Conservation (phyloP, 2,888 invertebrate species). For the Chrysina gloriosa region DNA sequence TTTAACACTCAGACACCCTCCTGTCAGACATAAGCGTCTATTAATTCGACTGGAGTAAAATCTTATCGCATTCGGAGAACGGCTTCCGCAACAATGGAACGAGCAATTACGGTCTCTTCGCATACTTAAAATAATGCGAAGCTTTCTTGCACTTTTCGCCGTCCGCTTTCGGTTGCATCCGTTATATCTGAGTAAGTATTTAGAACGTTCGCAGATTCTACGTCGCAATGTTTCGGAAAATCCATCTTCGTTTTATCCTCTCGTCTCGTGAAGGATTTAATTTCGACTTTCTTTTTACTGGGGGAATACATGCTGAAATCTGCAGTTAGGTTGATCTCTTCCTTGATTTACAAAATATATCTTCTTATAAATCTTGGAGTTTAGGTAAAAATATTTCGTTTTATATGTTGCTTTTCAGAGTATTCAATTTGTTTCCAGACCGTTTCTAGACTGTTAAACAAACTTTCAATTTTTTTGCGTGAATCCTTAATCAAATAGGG, state of each 20-base stretch:
- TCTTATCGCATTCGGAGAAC: background rate
- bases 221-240: background rate
- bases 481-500: no score
- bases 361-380: no score
- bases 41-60: constrained; percentile 12
- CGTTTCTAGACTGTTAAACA: no score
- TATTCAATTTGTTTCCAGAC: no score
- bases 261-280: background rate
- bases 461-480: no score
- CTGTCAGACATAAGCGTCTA: constrained; percentile 5
- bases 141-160: constrained; percentile 4
- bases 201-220: background rate
- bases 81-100: background rate
- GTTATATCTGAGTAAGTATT: background rate
- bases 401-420: no score
- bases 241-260: background rate
- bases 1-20: constrained; percentile 17
- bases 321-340: background rate
- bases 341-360: no score
- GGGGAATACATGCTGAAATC: background rate
- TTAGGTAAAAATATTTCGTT: no score
- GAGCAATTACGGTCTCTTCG: background rate
- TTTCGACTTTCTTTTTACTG: background rate
- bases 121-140: constrained; percentile 14
- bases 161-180: background rate